These are phyloP conservation scores for Noctua pronuba DNA, from an alignment of 2,888 invertebrate genomes.

Conservation along the genomic window DNA sequence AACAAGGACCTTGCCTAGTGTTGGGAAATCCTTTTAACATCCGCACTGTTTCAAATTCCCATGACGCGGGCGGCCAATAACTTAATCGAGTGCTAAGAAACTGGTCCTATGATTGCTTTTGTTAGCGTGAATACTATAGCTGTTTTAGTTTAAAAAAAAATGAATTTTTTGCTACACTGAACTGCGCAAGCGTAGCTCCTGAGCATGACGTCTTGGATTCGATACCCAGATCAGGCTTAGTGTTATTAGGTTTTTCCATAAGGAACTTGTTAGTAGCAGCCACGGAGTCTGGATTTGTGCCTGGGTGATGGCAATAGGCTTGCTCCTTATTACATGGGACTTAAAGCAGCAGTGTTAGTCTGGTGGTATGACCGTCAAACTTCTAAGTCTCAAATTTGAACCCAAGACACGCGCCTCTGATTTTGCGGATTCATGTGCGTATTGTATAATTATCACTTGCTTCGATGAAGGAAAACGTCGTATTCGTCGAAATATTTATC, in stretches of 20 bases:
- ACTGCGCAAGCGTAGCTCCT: neutral
- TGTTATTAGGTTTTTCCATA: neutral
- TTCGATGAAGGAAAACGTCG: too few species aligned
- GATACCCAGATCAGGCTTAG: neutral
- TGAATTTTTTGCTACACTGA: neutral
- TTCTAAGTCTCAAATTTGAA: too few species aligned
- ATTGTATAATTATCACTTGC: too few species aligned
- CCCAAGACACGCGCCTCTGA: too few species aligned
- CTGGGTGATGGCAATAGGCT: neutral
- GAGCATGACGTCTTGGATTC: neutral
- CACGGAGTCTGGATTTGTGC: neutral
- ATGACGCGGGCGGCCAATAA: neutral
- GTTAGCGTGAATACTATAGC: neutral
- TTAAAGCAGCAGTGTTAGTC: too few species aligned
- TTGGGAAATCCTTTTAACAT: conserved; percentile 15
- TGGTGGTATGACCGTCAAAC: too few species aligned
- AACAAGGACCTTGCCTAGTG: neutral
- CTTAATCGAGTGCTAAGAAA: neutral
- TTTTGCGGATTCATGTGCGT: too few species aligned
- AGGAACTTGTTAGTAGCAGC: neutral
- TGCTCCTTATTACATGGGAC: neutral
- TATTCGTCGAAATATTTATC: too few species aligned
- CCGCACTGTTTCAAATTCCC: conserved; percentile 1
- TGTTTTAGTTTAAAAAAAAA: neutral
- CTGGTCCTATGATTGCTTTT: neutral